Base-by-base conservation (phyloP, 2,113 vertebrate genomes). In the Cinclus cinclus region DNA sequence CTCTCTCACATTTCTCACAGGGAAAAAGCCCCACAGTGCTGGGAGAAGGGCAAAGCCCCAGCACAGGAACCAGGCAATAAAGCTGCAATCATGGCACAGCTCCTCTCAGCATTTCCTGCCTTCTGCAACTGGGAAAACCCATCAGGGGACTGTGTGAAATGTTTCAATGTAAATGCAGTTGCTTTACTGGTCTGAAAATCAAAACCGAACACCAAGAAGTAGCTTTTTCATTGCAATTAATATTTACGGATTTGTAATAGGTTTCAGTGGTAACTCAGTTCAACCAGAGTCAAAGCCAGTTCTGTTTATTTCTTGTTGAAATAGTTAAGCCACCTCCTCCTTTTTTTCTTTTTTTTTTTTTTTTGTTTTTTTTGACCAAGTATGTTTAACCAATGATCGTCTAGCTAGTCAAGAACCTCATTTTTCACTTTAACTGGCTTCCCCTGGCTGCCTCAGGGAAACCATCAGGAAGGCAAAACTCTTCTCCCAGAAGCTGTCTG, bases 241-340 rank as follows among this genome's bases (percentile, higher is more conserved):
- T 58, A 74, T 15, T 73, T 46, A 69, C 11, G 58, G 10, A n/a
- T 80, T 46, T 73, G 6, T 35, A 59, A 52, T 55, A 5, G 16
- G 16, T 58, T 73, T 69, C 31, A 46, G 7, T 1, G 19, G 42
- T 35, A 89, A 76, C 16, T 73, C 39, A n/a, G 12, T 37, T 83
- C 11, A 86, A 19, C 3, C 23, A 7, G 3, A 59, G 15, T 2
- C 18, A 12, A 85, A 42, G 13, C 9, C 9, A 47, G 15, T 22
- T 69, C 17, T 63, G 10, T 28, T 83, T 59, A 33, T 42, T 78
- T 46, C 21, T 59, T 69, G 6, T 11, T 53, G 50, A 28, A 25
- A n/a, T 5, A 46, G 30, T n/a, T 83, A 31, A 73, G 11, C 19
- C 31, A 44, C 5, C 3, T 6, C 3, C 1, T 46, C 1, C 1